Conservation (phyloP, 2,797 vertebrate species). For the Pantherophis vulpinus region DNA sequence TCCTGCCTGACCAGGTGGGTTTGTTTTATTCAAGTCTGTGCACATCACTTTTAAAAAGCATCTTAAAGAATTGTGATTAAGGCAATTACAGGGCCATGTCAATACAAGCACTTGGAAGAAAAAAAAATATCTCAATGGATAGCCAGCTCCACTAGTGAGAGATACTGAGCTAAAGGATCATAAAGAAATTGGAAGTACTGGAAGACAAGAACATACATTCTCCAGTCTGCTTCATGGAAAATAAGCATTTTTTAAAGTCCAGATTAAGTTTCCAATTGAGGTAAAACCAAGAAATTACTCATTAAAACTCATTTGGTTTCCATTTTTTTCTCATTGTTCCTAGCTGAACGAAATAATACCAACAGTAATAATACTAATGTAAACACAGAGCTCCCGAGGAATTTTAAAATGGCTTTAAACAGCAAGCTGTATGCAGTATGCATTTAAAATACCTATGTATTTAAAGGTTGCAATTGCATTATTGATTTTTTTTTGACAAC, state of each 20-base stretch:
- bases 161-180: not conserved
- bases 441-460: slow-evolving; percentile 27
- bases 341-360: not conserved
- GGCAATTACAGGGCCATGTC: not conserved
- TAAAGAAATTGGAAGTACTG: not conserved
- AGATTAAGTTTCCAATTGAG: not conserved
- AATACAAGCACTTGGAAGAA: not conserved
- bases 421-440: not conserved
- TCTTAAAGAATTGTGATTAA: not conserved
- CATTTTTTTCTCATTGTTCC: not conserved
- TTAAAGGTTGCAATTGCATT: slow-evolving; percentile 44
- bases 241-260: not conserved
- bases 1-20: not conserved
- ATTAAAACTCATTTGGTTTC: not conserved
- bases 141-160: not conserved
- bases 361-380: not conserved
- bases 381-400: not conserved
- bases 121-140: not conserved
- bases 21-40: not conserved
- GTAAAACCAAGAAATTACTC: not conserved
- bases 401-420: slow-evolving; percentile 10
- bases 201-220: not conserved
- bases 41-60: not conserved
- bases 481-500: slow-evolving; percentile 49
- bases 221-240: not conserved